Percentiles rank a stretch among this genome's conserved stretches.
phyloP scores from a whole-genome alignment of 2,113 vertebrate genomes.

The Gila orcuttii region DNA sequence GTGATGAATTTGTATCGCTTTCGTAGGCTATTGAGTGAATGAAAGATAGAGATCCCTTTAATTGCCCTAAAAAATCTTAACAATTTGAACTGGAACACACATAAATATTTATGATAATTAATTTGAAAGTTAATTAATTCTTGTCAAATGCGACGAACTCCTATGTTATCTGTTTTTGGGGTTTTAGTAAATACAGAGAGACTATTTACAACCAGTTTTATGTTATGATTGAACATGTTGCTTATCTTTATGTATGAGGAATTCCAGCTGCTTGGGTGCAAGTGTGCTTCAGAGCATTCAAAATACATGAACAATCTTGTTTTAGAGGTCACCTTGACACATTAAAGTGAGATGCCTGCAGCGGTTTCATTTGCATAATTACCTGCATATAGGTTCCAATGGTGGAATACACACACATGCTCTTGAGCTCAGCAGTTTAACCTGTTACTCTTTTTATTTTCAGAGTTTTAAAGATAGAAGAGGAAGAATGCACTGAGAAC shows the following conservation, averaged over 20 bases:
- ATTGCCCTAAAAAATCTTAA: no score
- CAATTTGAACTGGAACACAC: no score
- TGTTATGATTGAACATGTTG: not conserved
- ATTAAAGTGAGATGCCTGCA: slow-evolving; percentile 33
- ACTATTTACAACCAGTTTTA: not conserved
- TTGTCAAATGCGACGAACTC: no score
- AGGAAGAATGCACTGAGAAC: slow-evolving; percentile 61
- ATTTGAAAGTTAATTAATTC: no score
- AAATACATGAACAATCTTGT: slow-evolving; percentile 27
- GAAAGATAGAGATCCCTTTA: no score
- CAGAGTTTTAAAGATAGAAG: slow-evolving; percentile 66
- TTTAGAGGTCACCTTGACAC: slow-evolving; percentile 34
- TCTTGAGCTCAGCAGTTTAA: not conserved
- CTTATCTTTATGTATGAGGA: not conserved
- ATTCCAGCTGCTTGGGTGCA: slow-evolving; percentile 30
- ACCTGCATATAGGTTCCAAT: slow-evolving; percentile 10
- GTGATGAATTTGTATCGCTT: no score
- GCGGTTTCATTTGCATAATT: slow-evolving; percentile 42
- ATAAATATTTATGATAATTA: no score
- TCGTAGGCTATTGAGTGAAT: no score
- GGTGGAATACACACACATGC: not conserved
- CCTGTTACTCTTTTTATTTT: slow-evolving; percentile 14
- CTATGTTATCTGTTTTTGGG: not conserved
- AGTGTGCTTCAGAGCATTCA: slow-evolving; percentile 6
- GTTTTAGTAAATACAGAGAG: not conserved